Percentiles rank a stretch among this genome's conserved stretches.
Conservation (phyloP, 1,140 invertebrate species). For the Aplysia californica region DNA sequence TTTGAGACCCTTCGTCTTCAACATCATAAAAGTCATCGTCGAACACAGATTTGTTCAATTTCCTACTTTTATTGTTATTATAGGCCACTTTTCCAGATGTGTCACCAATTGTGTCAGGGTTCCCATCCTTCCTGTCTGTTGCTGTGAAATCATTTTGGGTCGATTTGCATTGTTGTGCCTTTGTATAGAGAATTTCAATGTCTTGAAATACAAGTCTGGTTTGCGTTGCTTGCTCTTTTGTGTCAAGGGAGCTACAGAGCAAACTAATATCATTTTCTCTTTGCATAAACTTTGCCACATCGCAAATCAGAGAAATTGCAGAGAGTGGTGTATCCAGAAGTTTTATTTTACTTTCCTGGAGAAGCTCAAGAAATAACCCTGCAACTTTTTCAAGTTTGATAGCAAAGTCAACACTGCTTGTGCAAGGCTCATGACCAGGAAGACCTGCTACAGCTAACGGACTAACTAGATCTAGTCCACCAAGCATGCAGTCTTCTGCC, state of each 20-base stretch:
- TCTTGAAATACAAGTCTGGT: background rate
- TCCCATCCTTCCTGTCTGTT: no score
- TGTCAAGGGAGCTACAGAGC: background rate
- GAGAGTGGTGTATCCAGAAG: background rate
- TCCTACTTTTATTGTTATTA: background rate
- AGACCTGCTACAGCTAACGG: no score
- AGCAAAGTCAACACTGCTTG: background rate
- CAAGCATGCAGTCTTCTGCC: no score
- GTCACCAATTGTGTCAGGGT: no score
- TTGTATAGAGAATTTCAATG: background rate
- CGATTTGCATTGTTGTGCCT: background rate
- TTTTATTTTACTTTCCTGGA: background rate
- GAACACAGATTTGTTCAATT: background rate
- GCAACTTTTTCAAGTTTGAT: constrained; percentile 11
- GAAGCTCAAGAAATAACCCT: background rate
- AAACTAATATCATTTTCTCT: background rate
- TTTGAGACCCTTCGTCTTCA: background rate
- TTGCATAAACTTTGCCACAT: background rate
- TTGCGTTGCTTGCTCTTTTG: background rate
- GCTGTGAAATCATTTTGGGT: background rate
- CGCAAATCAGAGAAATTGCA: constrained; percentile 3
- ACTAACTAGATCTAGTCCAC: no score
- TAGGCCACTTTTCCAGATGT: no score
- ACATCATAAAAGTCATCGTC: background rate
- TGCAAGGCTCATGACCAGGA: background rate